These are phyloP conservation scores for Leptopilina myrica DNA, from an alignment of 2,888 invertebrate genomes.

Conservation along the genomic window DNA sequence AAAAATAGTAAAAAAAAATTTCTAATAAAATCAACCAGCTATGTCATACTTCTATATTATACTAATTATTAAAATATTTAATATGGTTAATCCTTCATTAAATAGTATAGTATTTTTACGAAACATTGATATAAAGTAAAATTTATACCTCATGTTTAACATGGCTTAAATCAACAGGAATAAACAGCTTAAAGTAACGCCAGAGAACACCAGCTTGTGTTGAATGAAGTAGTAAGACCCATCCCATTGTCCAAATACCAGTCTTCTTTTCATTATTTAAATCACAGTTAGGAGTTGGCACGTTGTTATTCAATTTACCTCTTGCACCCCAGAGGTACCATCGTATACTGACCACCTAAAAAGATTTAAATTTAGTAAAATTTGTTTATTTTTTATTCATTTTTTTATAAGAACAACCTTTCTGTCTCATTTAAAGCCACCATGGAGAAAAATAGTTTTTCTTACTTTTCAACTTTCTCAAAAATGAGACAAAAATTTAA, in stretches of 20 bases:
- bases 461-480: no score
- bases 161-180: slow-evolving; percentile 88
- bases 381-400: no score
- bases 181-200: slow-evolving; percentile 90
- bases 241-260: slow-evolving; percentile 70
- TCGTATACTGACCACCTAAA: slow-evolving; percentile 83
- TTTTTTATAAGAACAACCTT: no score
- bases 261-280: slow-evolving; percentile 62
- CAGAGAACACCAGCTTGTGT: slow-evolving; percentile 86
- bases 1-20: no score
- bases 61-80: no score
- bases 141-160: slow-evolving; percentile 87
- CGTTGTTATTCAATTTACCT: slow-evolving; percentile 66
- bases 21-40: no score
- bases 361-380: slow-evolving; percentile 31
- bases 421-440: no score
- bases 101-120: no score
- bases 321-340: slow-evolving; percentile 82
- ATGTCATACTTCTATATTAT: no score
- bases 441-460: no score
- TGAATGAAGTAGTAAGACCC: slow-evolving; percentile 81
- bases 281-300: slow-evolving; percentile 56
- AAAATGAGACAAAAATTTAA: no score
- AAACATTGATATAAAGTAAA: background rate
- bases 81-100: no score